Evolutionary conservation across 2,888 invertebrate genomes (phyloP).

Genomic region (Maniola hyperantus): DNA sequence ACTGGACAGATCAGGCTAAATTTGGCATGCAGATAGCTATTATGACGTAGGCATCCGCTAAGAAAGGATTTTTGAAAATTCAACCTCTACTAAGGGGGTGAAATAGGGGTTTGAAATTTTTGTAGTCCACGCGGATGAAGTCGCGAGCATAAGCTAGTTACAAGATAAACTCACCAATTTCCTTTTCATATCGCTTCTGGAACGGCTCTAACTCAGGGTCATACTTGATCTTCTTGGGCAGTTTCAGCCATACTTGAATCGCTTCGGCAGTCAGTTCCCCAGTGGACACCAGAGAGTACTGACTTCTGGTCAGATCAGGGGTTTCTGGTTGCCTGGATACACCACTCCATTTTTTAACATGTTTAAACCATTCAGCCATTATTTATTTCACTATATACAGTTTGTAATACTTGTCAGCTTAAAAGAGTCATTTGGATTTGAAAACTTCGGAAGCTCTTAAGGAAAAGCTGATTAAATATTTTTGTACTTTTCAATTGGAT

Average conservation of each 20-base stretch:
- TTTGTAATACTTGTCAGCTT: slow-evolving; percentile 7
- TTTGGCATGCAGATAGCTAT: no score
- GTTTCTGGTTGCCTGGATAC: slow-evolving; percentile 59
- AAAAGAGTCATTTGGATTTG: slow-evolving; percentile 5
- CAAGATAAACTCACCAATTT: slow-evolving; percentile 60
- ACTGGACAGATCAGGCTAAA: no score
- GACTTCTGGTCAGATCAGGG: slow-evolving; percentile 72
- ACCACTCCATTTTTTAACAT: slow-evolving; percentile 61
- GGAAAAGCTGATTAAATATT: neutral
- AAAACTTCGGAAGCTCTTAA: neutral
- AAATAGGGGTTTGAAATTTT: no score
- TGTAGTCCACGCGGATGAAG: no score
- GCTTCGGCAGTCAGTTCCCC: slow-evolving; percentile 83
- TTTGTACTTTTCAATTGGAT: neutral
- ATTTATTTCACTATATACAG: slow-evolving; percentile 2
- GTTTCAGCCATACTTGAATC: slow-evolving; percentile 84
- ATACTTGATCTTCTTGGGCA: slow-evolving; percentile 85
- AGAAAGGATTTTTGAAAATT: no score
- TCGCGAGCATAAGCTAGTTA: no score
- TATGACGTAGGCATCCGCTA: no score
- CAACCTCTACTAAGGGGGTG: no score
- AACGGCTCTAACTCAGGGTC: slow-evolving; percentile 86
- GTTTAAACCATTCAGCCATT: slow-evolving; percentile 59
- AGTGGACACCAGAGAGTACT: slow-evolving; percentile 74
- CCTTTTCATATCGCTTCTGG: slow-evolving; percentile 77